phyloP scores from a whole-genome alignment of 2,888 invertebrate genomes.

The Diplolepis rosae region DNA sequence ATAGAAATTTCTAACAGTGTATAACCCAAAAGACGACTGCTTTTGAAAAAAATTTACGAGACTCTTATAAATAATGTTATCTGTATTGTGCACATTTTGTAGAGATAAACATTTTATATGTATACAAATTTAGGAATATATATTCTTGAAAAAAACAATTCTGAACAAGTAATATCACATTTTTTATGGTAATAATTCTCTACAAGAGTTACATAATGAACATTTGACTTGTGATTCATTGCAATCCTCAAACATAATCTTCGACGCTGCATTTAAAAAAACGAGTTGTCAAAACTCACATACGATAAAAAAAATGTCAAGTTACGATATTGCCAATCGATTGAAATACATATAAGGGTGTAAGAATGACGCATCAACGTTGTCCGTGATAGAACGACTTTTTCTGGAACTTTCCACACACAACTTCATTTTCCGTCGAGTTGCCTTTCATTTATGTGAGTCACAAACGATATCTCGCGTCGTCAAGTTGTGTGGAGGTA shows the following conservation, averaged over 20 bases:
- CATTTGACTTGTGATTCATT: neutral
- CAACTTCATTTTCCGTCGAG: constrained; percentile 24
- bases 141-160: too few species aligned
- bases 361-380: constrained; percentile 18
- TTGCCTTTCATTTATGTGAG: constrained; percentile 5
- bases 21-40: too few species aligned
- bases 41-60: too few species aligned
- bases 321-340: constrained; percentile 27
- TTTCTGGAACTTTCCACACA: constrained; percentile 25
- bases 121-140: too few species aligned
- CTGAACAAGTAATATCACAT: too few species aligned
- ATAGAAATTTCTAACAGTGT: too few species aligned
- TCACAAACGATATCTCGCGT: neutral
- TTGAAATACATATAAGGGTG: constrained; percentile 14
- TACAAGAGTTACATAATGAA: neutral
- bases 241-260: constrained; percentile 2
- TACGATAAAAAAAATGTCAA: constrained; percentile 4
- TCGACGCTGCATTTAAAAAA: constrained; percentile 21
- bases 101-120: too few species aligned
- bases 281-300: constrained; percentile 25
- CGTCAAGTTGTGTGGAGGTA: neutral
- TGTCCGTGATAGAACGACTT: constrained; percentile 23
- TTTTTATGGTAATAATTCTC: neutral
- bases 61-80: too few species aligned
- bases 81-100: too few species aligned